phyloP scores from a whole-genome alignment of 2,797 vertebrate species.

The Pristis pectinata region DNA sequence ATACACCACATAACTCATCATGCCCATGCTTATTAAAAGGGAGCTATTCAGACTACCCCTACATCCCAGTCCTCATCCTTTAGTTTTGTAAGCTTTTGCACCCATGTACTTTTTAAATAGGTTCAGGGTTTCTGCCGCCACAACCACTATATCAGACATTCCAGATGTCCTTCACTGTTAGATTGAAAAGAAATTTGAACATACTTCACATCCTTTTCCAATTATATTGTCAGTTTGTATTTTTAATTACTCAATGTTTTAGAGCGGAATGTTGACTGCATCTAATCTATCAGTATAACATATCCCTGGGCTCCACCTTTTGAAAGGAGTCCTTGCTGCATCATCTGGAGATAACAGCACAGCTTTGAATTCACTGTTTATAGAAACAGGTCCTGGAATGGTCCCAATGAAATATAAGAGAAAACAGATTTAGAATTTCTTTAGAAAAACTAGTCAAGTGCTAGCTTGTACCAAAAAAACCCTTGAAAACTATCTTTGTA shows the following conservation, averaged over 20 bases:
- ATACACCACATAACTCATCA: no score
- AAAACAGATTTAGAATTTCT: neutral
- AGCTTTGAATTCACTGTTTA: neutral
- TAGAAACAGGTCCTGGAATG: neutral
- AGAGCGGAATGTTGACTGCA: neutral
- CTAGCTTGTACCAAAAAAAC: neutral
- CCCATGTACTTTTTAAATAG: no score
- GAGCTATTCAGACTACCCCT: no score
- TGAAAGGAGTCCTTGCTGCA: neutral
- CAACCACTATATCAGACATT: no score
- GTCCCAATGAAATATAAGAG: neutral
- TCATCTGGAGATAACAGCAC: neutral
- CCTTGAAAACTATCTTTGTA: neutral
- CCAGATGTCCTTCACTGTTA: no score
- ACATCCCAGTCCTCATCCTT: no score
- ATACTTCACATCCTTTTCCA: no score
- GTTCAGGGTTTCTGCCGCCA: no score
- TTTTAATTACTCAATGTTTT: neutral
- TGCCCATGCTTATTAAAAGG: no score
- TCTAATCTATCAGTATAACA: neutral
- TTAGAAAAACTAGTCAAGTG: neutral
- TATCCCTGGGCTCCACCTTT: neutral
- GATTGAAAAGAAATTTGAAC: no score
- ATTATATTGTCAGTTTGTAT: neutral
- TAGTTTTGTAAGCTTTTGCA: no score